These are phyloP conservation scores for Lepus americanus DNA, from an alignment of 2,113 vertebrate genomes.

Conservation along the genomic window DNA sequence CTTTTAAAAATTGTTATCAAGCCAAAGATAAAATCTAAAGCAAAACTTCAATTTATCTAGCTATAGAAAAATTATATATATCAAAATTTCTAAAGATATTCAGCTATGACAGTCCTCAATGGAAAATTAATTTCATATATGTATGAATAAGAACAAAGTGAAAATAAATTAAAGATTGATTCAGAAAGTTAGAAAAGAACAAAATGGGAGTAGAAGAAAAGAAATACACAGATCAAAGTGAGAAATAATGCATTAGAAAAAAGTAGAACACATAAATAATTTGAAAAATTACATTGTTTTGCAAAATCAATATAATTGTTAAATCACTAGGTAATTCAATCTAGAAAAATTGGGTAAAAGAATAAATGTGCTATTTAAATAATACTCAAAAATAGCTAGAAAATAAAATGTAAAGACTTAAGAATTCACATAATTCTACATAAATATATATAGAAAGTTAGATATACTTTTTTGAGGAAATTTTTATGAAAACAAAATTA, in stretches of 20 bases:
- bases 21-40: not conserved
- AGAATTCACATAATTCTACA: not conserved
- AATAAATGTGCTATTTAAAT: not conserved
- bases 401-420: not conserved
- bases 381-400: not conserved
- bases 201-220: not conserved
- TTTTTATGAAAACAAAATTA: not conserved
- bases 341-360: not conserved
- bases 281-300: not conserved
- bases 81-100: not conserved
- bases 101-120: not conserved
- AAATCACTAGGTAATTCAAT: not conserved
- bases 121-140: not conserved
- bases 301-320: not conserved
- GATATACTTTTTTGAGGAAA: not conserved
- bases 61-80: not conserved
- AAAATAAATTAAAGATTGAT: not conserved
- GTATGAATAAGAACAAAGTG: not conserved
- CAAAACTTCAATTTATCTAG: not conserved
- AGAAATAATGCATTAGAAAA: not conserved
- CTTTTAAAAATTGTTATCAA: not conserved
- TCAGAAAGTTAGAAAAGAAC: not conserved
- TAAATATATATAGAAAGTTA: not conserved
- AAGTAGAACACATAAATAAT: not conserved
- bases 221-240: not conserved